Percentiles rank a stretch among this genome's conserved stretches.
These are phyloP conservation scores for Loxodonta africana DNA, from an alignment of 2,113 vertebrate genomes.

Conservation along the genomic window DNA sequence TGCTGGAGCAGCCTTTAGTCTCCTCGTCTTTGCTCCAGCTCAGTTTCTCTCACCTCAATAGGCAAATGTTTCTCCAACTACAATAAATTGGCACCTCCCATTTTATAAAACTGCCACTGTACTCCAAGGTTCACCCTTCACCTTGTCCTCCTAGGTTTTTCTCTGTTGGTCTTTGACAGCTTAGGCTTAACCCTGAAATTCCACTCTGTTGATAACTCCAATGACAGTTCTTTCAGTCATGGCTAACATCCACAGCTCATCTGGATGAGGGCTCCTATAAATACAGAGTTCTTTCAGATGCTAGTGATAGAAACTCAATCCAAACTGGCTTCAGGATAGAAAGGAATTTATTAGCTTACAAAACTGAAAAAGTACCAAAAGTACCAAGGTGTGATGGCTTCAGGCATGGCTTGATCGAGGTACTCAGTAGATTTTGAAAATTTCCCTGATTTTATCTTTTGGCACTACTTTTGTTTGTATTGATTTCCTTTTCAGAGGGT, in stretches of 20 bases:
- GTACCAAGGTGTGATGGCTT: background rate
- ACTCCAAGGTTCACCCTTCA: background rate
- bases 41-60: background rate
- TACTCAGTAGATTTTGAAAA: background rate
- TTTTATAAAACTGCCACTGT: background rate
- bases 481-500: conserved; percentile 31
- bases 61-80: background rate
- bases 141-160: background rate
- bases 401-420: background rate
- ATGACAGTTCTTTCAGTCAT: background rate
- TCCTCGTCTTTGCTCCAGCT: background rate
- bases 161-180: background rate
- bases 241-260: background rate
- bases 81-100: background rate
- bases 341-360: background rate
- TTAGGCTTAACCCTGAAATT: background rate
- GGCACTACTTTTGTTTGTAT: background rate
- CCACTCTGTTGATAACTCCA: background rate
- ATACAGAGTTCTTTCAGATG: background rate
- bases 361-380: background rate
- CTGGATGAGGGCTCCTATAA: background rate
- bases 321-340: conserved; percentile 16
- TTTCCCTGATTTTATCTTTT: background rate
- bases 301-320: background rate
- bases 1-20: background rate